Conservation (phyloP, 2,888 invertebrate species). For the Hyposoter dolosus region DNA sequence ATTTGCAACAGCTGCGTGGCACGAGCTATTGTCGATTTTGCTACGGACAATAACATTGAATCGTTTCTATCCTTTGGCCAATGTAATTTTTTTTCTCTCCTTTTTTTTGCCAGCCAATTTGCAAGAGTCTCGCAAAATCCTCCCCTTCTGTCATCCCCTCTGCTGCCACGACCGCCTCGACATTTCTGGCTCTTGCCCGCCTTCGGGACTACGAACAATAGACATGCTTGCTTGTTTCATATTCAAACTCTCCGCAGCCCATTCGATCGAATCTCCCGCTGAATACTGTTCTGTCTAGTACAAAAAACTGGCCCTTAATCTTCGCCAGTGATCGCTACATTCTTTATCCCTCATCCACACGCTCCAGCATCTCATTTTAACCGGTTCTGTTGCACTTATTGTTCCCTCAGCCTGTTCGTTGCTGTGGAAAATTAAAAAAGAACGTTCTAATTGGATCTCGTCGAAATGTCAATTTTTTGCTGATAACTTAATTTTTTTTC, state of each 20-base stretch:
- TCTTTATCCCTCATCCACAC: conserved; percentile 14
- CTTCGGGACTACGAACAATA: not conserved
- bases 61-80: conserved; percentile 48
- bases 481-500: not conserved
- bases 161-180: conserved; percentile 1
- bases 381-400: conserved; percentile 2
- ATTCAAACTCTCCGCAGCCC: conserved; percentile 48
- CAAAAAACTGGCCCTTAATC: conserved; percentile 33
- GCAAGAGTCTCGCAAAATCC: conserved; percentile 50
- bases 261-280: conserved; percentile 38
- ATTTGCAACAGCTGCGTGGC: conserved; percentile 72
- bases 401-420: not conserved
- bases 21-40: conserved; percentile 70
- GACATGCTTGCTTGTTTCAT: conserved; percentile 36
- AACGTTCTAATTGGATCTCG: not conserved
- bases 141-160: conserved; percentile 1
- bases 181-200: not conserved
- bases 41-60: conserved; percentile 70
- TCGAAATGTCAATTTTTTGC: not conserved
- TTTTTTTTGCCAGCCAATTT: conserved; percentile 65
- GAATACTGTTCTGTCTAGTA: not conserved
- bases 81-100: conserved; percentile 53
- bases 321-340: conserved; percentile 37
- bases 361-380: conserved; percentile 30
- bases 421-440: not conserved